A percentile compares a stretch with the other conserved stretches of the same genome.
Evolutionary conservation across 2,113 vertebrate genomes (phyloP).

Genomic region (Etia nguti): DNA sequence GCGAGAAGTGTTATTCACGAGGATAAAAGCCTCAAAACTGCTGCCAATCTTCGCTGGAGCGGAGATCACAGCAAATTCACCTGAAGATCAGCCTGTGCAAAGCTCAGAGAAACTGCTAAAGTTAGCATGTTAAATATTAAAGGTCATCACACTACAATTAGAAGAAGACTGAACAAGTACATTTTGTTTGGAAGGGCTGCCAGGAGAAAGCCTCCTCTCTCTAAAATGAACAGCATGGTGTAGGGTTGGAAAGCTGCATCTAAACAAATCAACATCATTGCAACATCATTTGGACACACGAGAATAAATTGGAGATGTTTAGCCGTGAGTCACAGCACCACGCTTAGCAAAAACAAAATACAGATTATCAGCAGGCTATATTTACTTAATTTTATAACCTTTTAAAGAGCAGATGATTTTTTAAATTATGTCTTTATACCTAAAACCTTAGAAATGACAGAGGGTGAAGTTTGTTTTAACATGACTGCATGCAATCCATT

Average conservation of each 20-base stretch:
- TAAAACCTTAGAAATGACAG: not conserved
- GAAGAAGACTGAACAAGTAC: not conserved
- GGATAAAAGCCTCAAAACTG: not conserved
- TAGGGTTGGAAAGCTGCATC: not conserved
- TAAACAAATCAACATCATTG: not conserved
- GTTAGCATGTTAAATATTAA: not conserved
- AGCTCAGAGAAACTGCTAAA: not conserved
- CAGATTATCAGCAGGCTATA: not conserved
- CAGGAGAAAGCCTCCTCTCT: not conserved
- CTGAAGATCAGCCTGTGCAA: not conserved
- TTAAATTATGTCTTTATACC: not conserved
- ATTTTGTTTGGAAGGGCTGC: not conserved
- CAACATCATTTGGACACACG: not conserved
- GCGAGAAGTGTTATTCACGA: not conserved
- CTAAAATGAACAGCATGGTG: not conserved
- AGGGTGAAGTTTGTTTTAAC: not conserved
- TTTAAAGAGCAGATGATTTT: not conserved
- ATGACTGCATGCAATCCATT: not conserved
- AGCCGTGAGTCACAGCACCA: not conserved
- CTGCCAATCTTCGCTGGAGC: not conserved
- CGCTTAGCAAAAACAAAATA: not conserved
- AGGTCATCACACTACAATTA: not conserved
- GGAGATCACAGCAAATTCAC: not conserved
- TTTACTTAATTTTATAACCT: not conserved
- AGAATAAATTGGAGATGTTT: not conserved